Percentiles rank a stretch among this genome's conserved stretches.
Conservation (phyloP, 2,888 invertebrate species). For the Spilarctia lutea region DNA sequence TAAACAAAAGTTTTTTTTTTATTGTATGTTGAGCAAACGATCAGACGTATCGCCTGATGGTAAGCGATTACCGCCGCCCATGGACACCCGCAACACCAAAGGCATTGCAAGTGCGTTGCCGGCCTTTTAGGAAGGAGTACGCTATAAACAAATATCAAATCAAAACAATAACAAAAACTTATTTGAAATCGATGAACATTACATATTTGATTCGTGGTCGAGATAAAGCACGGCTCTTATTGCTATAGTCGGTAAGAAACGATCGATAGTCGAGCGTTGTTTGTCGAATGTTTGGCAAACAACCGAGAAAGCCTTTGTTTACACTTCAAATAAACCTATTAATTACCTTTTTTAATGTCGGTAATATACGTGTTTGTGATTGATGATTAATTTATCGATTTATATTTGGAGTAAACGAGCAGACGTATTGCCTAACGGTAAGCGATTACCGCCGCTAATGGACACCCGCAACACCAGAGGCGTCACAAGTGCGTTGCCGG, state of each 20-base stretch:
- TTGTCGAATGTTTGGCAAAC: constrained; percentile 7
- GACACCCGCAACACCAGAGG: no score
- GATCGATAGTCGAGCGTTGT: constrained; percentile 2
- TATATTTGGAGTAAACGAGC: neutral
- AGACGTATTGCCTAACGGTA: no score
- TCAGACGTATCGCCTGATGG: no score
- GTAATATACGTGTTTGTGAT: neutral
- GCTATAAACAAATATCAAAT: no score
- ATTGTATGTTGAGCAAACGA: no score
- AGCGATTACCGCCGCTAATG: no score
- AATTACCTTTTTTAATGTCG: neutral
- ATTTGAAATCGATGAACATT: neutral
- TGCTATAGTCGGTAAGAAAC: constrained; percentile 7
- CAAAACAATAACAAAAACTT: neutral
- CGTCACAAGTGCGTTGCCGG: no score
- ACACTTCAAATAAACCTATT: neutral
- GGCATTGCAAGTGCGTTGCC: no score
- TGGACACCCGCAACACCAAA: no score
- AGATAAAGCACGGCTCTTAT: neutral
- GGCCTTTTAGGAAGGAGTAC: no score
- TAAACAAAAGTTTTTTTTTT: no score
- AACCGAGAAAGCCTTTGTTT: constrained; percentile 1
- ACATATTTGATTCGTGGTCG: neutral
- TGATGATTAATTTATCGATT: neutral
- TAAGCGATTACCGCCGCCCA: no score